Evolutionary conservation across 92 coral and sea anemone species (phyloP).

Genomic region (Zoanthus sociatus): DNA sequence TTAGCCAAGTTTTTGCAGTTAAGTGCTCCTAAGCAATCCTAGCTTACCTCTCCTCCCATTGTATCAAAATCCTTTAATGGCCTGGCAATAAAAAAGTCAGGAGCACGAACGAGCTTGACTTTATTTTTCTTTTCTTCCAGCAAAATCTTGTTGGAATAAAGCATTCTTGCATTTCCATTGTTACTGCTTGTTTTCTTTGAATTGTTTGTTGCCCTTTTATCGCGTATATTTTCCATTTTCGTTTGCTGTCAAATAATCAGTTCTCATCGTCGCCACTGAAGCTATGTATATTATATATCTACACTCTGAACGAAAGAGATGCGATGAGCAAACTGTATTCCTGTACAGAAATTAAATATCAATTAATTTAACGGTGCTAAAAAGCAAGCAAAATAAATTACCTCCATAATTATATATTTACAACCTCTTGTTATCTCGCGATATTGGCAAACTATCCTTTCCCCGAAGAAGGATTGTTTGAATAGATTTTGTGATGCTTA

Average conservation of each 20-base stretch:
- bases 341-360: background rate
- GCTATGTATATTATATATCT: background rate
- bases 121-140: slow-evolving; percentile 22
- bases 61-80: slow-evolving; percentile 48
- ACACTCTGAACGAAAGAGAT: background rate
- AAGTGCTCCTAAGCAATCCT: background rate
- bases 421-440: background rate
- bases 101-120: slow-evolving; percentile 24
- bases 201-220: slow-evolving; percentile 12
- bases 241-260: background rate
- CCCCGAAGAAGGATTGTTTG: background rate
- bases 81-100: slow-evolving; percentile 34
- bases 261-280: slow-evolving; percentile 6
- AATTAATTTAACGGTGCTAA: background rate
- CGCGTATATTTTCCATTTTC: slow-evolving; percentile 24
- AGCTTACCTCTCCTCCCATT: slow-evolving; percentile 26
- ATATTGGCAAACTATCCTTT: background rate
- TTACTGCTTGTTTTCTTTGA: background rate
- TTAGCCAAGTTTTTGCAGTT: no score
- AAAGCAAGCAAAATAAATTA: background rate
- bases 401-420: no score
- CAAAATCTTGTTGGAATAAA: background rate
- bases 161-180: background rate
- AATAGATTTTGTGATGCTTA: background rate
- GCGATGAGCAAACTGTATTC: background rate